phyloP scores from a whole-genome alignment of 2,888 invertebrate species.

The Scaeva pyrastri region DNA sequence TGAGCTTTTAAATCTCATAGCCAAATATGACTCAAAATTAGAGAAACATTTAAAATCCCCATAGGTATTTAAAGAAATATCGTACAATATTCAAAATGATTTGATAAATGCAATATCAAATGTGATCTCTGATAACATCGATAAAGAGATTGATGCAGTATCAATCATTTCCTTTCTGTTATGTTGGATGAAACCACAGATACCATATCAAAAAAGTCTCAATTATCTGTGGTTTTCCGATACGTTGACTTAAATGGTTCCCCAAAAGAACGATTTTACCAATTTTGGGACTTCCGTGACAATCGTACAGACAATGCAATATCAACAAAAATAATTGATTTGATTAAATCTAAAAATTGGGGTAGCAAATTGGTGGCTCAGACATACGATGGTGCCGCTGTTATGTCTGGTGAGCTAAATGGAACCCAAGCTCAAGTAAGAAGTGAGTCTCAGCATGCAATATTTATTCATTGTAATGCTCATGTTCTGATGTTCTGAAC shows the following conservation, averaged over 20 bases:
- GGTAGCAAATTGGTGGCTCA: constrained; percentile 29
- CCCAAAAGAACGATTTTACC: constrained; percentile 16
- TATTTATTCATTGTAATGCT: constrained; percentile 29
- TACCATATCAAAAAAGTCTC: constrained; percentile 7
- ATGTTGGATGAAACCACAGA: constrained; percentile 26
- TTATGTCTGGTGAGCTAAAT: constrained; percentile 14
- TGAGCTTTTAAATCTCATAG: too few species aligned
- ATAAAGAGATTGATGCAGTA: constrained; percentile 8
- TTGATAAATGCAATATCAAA: too few species aligned
- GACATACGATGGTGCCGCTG: constrained; percentile 34
- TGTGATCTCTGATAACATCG: background rate
- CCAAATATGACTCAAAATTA: too few species aligned
- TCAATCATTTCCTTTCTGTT: background rate
- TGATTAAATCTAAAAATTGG: constrained; percentile 1
- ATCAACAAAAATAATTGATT: background rate
- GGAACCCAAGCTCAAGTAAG: constrained; percentile 5
- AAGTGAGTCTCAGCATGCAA: background rate
- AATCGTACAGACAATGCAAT: constrained; percentile 7
- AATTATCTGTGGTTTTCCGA: constrained; percentile 17
- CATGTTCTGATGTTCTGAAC: constrained; percentile 36
- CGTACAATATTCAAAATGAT: too few species aligned
- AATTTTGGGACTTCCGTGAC: constrained; percentile 29
- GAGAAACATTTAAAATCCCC: too few species aligned
- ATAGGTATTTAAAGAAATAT: too few species aligned
- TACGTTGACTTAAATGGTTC: constrained; percentile 23